Base-by-base conservation (phyloP, 1,140 invertebrate species). In the Pogonus chalceus region DNA sequence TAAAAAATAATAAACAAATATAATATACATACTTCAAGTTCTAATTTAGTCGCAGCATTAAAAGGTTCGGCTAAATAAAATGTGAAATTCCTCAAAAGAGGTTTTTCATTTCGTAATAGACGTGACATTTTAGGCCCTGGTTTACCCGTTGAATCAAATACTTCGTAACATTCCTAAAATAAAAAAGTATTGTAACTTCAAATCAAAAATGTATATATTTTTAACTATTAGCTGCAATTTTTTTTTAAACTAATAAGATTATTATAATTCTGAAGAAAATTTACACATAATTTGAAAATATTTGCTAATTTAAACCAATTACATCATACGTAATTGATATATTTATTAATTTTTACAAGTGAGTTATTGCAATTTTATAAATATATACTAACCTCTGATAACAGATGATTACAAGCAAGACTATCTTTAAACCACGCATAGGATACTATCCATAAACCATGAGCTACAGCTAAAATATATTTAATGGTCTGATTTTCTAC, bases 401-500 rank as follows among this genome's bases (percentile, higher is more conserved):
- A 55, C 46, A 68, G 56, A 37, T 23, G 24, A 35, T 66, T 64
- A 23, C 59, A 53, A 23, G 31, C 23, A 12, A 69, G 55, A 60
- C 63, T 68, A 55, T 69, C 65, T 37, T 63, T 52, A 3, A 65
- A 58, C 68, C 68, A 69, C 51, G 62, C 56, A 50, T 59, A 64
- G 35, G 58, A 61, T 9, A 69, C 20, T 2, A 69, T 61, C 68
- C 68, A 69, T 55, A 64, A 59, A 4, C 66, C 66, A n/a, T 62
- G 57, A 4, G 68, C 66, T 9, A 69, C 59, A 4, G 65, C 68
- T n/a, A 54, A 56, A 18, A 69, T 53, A 46, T 60, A 69, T 43
- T 69, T 69, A n/a, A 66, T 65, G 2, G 68, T 69, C 49, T 68
- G 62, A 49, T 67, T 62, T 49, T 61, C 55, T 2, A 68, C 50